These are phyloP conservation scores for Tenebrosternarchus preto DNA, from an alignment of 2,113 vertebrate genomes.

Conservation along the genomic window DNA sequence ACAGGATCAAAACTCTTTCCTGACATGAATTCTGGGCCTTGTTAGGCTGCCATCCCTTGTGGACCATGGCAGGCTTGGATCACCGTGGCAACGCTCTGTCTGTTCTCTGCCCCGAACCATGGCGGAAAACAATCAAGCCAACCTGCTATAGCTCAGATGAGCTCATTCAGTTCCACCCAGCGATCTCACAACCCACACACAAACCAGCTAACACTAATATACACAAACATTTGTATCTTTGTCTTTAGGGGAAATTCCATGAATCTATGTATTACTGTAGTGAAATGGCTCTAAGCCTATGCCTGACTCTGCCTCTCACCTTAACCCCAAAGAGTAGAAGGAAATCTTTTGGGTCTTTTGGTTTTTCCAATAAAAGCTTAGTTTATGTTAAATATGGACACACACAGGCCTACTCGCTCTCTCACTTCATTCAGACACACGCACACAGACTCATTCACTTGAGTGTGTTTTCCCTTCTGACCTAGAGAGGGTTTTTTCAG, in stretches of 20 bases:
- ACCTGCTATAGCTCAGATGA: slow-evolving; percentile 32
- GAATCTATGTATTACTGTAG: background rate
- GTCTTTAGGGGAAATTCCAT: no score
- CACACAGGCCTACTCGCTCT: background rate
- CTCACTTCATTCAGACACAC: slow-evolving; percentile 3
- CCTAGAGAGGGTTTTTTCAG: slow-evolving; percentile 30
- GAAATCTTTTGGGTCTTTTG: background rate
- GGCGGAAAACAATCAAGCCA: background rate
- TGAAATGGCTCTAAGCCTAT: background rate
- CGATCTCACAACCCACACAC: slow-evolving; percentile 17
- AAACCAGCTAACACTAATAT: background rate
- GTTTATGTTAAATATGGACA: background rate
- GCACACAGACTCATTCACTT: background rate
- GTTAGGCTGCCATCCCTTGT: slow-evolving; percentile 7
- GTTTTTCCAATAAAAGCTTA: background rate
- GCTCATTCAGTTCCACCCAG: slow-evolving; percentile 31
- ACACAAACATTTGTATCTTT: background rate
- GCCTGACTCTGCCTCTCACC: background rate
- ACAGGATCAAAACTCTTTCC: slow-evolving; percentile 33
- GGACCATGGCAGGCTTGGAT: slow-evolving; percentile 32
- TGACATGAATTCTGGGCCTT: slow-evolving; percentile 24
- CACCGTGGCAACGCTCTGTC: slow-evolving; percentile 37
- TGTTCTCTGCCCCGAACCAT: slow-evolving; percentile 10
- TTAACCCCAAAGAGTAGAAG: background rate
- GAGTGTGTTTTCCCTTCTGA: slow-evolving; percentile 19